These are phyloP conservation scores for Herminia tarsipennalis DNA, from an alignment of 2,888 invertebrate genomes.

Conservation along the genomic window DNA sequence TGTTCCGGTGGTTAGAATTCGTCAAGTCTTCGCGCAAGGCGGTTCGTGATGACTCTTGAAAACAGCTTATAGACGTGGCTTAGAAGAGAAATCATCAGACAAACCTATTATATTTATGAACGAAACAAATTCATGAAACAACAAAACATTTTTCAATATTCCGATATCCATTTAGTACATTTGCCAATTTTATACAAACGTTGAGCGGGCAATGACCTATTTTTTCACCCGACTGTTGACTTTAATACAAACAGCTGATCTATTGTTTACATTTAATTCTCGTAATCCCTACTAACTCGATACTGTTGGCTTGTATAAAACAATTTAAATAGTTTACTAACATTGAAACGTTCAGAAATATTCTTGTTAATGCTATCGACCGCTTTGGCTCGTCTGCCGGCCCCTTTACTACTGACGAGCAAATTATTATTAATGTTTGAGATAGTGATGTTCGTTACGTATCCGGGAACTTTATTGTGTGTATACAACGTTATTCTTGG, in stretches of 20 bases:
- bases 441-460: constrained; percentile 25
- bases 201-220: constrained; percentile 7
- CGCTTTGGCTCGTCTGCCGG: constrained; percentile 29
- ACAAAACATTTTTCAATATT: too few relatives aligned
- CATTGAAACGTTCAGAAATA: constrained; percentile 15
- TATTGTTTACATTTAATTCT: constrained; percentile 29
- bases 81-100: too few relatives aligned
- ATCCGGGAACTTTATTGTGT: constrained; percentile 6
- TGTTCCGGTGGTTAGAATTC: too few relatives aligned
- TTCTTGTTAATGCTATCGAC: constrained; percentile 37
- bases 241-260: constrained; percentile 28
- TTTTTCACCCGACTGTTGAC: neutral
- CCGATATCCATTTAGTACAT: neutral
- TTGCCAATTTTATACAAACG: neutral
- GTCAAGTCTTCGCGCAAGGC: too few relatives aligned
- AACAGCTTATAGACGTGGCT: too few relatives aligned
- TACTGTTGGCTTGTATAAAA: constrained; percentile 18
- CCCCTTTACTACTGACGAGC: constrained; percentile 33
- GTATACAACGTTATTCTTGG: too few relatives aligned
- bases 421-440: constrained; percentile 39
- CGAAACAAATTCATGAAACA: too few relatives aligned
- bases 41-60: too few relatives aligned
- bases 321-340: constrained; percentile 31
- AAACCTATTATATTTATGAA: too few relatives aligned
- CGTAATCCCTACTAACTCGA: constrained; percentile 18